Evolutionary conservation across 1,140 invertebrate genomes (phyloP).

Genomic region (Eumeta japonica): DNA sequence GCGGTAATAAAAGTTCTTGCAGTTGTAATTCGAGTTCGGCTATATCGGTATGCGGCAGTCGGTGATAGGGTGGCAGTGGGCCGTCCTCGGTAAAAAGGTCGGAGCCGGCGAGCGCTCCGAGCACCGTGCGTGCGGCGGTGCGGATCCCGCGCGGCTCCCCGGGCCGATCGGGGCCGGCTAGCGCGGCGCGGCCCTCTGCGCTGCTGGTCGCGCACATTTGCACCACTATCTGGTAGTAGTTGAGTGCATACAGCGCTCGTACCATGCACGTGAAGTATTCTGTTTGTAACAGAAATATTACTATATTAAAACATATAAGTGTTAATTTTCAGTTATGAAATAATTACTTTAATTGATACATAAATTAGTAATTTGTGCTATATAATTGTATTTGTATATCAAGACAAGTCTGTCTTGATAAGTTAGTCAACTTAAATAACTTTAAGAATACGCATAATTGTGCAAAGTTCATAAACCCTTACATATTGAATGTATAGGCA

Average conservation of each 20-base stretch:
- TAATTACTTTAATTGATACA: neutral
- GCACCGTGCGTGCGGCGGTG: constrained; percentile 22
- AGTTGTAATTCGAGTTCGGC: too few relatives aligned
- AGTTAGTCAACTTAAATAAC: neutral
- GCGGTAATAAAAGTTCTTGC: constrained; percentile 78
- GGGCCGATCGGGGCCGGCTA: constrained; percentile 19
- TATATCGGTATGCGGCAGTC: neutral
- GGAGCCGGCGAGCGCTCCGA: constrained; percentile 25
- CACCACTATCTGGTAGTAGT: constrained; percentile 83
- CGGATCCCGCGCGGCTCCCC: constrained; percentile 14
- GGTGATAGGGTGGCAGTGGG: constrained; percentile 13
- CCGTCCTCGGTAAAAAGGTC: constrained; percentile 38
- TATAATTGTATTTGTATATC: neutral
- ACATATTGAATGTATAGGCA: neutral
- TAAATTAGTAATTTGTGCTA: neutral
- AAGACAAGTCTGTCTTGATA: neutral
- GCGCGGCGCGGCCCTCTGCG: constrained; percentile 45
- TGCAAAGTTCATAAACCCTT: neutral
- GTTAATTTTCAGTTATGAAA: neutral
- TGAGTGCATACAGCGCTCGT: constrained; percentile 81
- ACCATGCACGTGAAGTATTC: constrained; percentile 86
- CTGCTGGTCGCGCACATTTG: constrained; percentile 41
- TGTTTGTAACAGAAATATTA: constrained; percentile 50
- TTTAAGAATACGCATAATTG: neutral
- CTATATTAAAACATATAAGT: too few relatives aligned